Percentiles rank a stretch among this genome's conserved stretches.
Conservation (phyloP, 2,797 vertebrate genomes). For the Leptoclinus maculatus region DNA sequence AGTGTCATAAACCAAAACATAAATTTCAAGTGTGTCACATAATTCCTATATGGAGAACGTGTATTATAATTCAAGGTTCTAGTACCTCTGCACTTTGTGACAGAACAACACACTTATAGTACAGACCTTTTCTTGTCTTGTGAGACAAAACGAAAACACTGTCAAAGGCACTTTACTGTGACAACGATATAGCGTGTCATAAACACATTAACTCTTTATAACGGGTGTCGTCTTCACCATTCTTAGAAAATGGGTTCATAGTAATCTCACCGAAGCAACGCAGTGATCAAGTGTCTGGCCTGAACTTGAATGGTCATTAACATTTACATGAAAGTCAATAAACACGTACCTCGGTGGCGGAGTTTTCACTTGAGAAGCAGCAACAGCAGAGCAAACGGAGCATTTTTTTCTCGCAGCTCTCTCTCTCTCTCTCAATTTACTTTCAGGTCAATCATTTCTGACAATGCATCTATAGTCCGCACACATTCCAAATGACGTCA, state of each 20-base stretch:
- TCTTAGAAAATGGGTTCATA: not conserved
- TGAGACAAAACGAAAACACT: not conserved
- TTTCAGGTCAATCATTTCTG: conserved; percentile 67
- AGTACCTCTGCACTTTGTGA: not conserved
- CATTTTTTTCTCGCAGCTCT: conserved; percentile 66
- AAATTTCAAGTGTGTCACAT: not conserved
- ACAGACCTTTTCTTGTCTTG: not conserved
- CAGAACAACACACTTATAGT: not conserved
- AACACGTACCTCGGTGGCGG: conserved; percentile 69
- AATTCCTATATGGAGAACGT: not conserved
- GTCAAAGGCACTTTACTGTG: no score
- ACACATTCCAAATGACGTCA: conserved; percentile 75
- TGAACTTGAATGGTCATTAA: not conserved
- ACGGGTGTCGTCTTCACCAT: not conserved
- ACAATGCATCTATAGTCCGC: conserved; percentile 50
- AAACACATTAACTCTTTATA: not conserved
- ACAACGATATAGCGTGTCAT: not conserved
- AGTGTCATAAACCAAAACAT: not conserved
- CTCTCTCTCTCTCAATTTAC: conserved; percentile 42
- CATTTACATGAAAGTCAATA: not conserved
- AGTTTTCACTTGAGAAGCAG: conserved; percentile 55
- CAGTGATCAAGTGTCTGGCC: not conserved
- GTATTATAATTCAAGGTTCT: not conserved
- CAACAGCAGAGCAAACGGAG: conserved; percentile 68
- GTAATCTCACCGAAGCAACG: not conserved